Evolutionary conservation across 2,113 vertebrate species (phyloP).

Genomic region (Holacanthus passer): DNA sequence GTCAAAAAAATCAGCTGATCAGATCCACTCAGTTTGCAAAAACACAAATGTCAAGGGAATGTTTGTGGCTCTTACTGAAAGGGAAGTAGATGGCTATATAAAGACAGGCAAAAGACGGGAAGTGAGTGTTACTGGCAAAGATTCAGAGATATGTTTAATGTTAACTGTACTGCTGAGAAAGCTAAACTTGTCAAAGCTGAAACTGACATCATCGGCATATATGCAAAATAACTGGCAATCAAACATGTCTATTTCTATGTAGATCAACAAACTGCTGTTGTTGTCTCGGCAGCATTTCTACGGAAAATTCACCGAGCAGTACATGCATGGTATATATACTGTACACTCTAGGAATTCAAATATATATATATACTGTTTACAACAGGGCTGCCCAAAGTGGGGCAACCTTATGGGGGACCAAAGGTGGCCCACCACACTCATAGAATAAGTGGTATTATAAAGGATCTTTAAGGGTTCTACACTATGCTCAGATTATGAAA

Average conservation of each 20-base stretch:
- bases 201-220: background rate
- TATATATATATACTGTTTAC: too few relatives aligned
- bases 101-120: slow-evolving; percentile 14
- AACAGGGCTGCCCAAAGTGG: too few relatives aligned
- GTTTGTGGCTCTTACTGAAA: slow-evolving; percentile 36
- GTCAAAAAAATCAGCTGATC: slow-evolving; percentile 13
- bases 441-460: too few relatives aligned
- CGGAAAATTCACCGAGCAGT: background rate
- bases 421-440: too few relatives aligned
- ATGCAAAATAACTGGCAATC: too few relatives aligned
- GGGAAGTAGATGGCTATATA: slow-evolving; percentile 29
- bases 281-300: too few relatives aligned
- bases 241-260: background rate
- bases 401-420: too few relatives aligned
- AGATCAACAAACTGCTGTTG: too few relatives aligned
- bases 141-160: background rate
- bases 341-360: too few relatives aligned
- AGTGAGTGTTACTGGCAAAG: background rate
- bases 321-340: too few relatives aligned
- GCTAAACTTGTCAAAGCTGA: background rate
- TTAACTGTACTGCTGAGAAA: background rate
- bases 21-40: background rate
- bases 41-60: slow-evolving; percentile 36
- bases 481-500: too few relatives aligned
- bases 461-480: too few relatives aligned